Evolutionary conservation across 2,888 invertebrate genomes (phyloP), one percentile per base, ranked within the genome.

Genomic region (Lycia hirtaria): DNA sequence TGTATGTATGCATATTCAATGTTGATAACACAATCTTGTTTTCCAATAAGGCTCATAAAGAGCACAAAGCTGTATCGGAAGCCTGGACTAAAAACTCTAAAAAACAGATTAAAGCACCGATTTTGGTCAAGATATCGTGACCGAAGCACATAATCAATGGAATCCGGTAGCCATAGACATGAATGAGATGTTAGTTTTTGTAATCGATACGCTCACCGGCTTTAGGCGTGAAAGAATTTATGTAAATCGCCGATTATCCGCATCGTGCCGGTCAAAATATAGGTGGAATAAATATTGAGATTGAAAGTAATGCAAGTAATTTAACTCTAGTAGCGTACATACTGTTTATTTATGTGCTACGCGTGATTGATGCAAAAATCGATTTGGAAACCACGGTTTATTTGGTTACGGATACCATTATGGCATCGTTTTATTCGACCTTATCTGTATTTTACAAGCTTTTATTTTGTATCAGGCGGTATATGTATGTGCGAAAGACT

Each of bases 211-310:
- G 52, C 48, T 43, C 17, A 26, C 40, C 22, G 52, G 47, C 38
- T 43, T 20, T 32, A 60, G 50, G 55, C 62, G 64, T 64, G 55
- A 64, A 64, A 56, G 62, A 64, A 66, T 66, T 64, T 62, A 58
- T 65, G 41, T 47, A 54, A 62, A 64, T 56, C 51, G 45, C 50
- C 40, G 48, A 38, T 57, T 52, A 52, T 50, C 30, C 52, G 55
- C 45, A 33, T 45, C 32, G 26, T 1, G 38, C 37, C 38, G 20
- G 19, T 54, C 28, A 15, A 50, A 56, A 56, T 53, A 35, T 51
- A 19, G n/a, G 12, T 30, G 12, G 17, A 22, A 45, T 45, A 53
- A 53, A 53, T 32, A 44, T 20, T 14, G 43, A 20, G 35, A 35
- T 44, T 43, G 20, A 47, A 47, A 22, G 22, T 47, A 47, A 35